phyloP scores from a whole-genome alignment of 2,113 vertebrate species.

The Anguilla rostrata region DNA sequence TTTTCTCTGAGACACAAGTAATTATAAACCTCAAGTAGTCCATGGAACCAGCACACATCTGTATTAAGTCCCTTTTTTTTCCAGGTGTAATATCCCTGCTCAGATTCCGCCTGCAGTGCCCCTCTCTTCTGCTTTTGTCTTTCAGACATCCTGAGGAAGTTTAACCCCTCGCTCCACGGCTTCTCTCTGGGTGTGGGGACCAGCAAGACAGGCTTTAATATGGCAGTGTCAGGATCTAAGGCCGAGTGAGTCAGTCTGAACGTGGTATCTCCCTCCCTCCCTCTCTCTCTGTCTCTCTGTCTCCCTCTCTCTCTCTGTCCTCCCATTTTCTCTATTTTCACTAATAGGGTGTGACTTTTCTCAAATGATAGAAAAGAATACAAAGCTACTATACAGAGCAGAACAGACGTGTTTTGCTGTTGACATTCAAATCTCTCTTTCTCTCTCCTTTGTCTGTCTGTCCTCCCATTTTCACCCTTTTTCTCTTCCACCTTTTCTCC shows the following conservation, averaged over 20 bases:
- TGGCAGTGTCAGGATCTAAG: slow-evolving; percentile 74
- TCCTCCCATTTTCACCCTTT: no score
- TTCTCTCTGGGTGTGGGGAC: slow-evolving; percentile 70
- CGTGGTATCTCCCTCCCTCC: neutral
- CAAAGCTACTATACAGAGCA: no score
- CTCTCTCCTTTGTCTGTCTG: no score
- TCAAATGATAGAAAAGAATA: no score
- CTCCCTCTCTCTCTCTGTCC: neutral
- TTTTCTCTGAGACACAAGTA: neutral
- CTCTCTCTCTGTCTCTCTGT: neutral
- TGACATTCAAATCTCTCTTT: no score
- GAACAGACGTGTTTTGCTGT: no score
- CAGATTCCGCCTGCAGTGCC: neutral
- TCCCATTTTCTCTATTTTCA: no score
- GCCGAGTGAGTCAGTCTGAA: slow-evolving; percentile 67
- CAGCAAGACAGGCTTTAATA: slow-evolving; percentile 74
- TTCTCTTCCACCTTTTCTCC: no score
- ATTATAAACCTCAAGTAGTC: neutral
- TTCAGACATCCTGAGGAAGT: slow-evolving; percentile 89
- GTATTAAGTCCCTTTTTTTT: neutral
- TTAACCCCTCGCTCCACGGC: slow-evolving; percentile 80
- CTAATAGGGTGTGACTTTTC: no score
- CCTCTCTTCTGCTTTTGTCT: slow-evolving; percentile 4
- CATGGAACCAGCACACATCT: neutral
- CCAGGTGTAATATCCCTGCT: neutral